These are phyloP conservation scores for Motacilla tschutschensis DNA, from an alignment of 2,113 vertebrate genomes.

Conservation along the genomic window DNA sequence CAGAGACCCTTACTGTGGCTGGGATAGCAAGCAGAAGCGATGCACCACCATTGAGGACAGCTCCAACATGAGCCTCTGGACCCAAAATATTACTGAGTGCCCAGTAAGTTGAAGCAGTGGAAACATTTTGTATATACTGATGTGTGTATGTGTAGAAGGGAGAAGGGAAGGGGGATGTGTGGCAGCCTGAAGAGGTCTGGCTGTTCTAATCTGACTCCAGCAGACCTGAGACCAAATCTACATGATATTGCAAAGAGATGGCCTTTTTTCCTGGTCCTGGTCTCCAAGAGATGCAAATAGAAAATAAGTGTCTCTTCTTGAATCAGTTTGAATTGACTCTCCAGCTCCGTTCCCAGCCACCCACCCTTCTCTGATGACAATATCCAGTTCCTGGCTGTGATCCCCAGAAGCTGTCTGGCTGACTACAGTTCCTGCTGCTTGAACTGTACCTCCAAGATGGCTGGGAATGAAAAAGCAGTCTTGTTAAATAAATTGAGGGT, in stretches of 20 bases:
- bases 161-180: neutral
- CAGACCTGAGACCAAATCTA: neutral
- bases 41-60: constrained; percentile 96
- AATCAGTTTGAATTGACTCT: neutral
- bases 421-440: neutral
- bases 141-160: neutral
- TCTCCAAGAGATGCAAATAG: neutral
- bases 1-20: constrained; percentile 95
- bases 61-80: constrained; percentile 98
- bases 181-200: neutral
- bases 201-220: neutral
- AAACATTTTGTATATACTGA: neutral
- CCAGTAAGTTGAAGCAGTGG: constrained; percentile 79
- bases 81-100: constrained; percentile 93
- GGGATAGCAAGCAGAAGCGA: constrained; percentile 90
- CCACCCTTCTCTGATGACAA: neutral
- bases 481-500: neutral
- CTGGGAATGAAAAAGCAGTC: neutral
- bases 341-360: neutral
- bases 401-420: neutral
- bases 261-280: neutral
- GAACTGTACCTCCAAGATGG: neutral
- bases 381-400: neutral
- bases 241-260: neutral
- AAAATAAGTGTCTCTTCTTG: neutral